Percentiles rank a stretch among this genome's conserved stretches.
Conservation (phyloP, 2,888 invertebrate genomes). For the Cerastoderma edule region DNA sequence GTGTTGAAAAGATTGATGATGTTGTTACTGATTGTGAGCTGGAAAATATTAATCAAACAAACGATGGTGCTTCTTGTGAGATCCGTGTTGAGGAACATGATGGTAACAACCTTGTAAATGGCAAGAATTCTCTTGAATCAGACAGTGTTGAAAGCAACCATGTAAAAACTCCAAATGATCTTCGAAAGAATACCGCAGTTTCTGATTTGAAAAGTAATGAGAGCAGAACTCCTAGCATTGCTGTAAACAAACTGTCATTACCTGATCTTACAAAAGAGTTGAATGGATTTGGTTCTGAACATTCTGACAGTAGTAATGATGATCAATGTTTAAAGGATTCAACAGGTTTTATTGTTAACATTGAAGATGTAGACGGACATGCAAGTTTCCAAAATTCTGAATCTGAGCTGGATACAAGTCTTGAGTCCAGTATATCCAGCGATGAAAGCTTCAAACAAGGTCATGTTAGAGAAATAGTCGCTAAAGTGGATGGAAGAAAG, state of each 20-base stretch:
- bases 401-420: conserved; percentile 38
- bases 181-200: too few species aligned
- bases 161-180: too few species aligned
- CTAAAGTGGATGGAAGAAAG: conserved; percentile 43
- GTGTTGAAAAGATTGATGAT: background rate
- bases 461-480: conserved; percentile 50
- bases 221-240: background rate
- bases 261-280: conserved; percentile 18
- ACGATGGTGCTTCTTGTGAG: background rate
- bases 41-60: background rate
- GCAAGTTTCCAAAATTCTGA: background rate
- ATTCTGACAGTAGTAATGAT: background rate
- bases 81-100: background rate
- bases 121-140: background rate
- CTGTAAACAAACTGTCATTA: background rate
- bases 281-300: conserved; percentile 5
- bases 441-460: conserved; percentile 45
- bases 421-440: conserved; percentile 25
- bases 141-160: too few species aligned
- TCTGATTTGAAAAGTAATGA: too few species aligned
- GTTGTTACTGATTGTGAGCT: background rate
- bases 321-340: background rate
- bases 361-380: conserved; percentile 10
- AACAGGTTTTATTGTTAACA: background rate
- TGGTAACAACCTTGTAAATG: too few species aligned